phyloP scores from a whole-genome alignment of 2,113 vertebrate genomes.

The Hyaena hyaena region DNA sequence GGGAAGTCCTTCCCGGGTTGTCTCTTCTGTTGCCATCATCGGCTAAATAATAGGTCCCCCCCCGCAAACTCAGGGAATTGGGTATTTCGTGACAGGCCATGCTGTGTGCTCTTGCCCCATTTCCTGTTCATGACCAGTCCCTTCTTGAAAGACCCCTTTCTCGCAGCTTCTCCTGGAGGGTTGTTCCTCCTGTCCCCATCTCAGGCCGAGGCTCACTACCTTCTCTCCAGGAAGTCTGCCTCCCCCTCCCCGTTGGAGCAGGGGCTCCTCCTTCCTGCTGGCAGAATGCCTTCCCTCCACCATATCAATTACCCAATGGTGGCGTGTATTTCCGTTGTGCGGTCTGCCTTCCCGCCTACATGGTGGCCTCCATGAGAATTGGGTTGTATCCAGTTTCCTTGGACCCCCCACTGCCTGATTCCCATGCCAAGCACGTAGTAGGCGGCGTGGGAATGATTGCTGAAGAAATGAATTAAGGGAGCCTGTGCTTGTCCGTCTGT shows the following conservation, averaged over 20 bases:
- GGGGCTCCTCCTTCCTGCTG: accelerated
- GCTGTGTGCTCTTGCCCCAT: accelerated
- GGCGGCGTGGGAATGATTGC: background rate
- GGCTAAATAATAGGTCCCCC: background rate
- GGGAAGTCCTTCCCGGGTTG: background rate
- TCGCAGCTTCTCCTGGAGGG: background rate
- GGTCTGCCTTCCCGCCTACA: accelerated
- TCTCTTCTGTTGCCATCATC: background rate
- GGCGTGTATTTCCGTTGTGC: accelerated
- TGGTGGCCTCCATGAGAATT: accelerated
- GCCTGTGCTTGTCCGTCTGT: background rate
- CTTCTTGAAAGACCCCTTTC: background rate
- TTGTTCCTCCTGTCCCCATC: background rate
- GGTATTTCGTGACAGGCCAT: too few species aligned
- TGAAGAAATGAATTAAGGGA: background rate
- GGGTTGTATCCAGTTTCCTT: background rate
- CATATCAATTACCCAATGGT: accelerated
- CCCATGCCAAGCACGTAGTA: accelerated
- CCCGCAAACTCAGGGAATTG: background rate
- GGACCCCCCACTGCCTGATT: background rate
- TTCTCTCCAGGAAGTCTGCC: background rate
- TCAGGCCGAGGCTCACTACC: accelerated
- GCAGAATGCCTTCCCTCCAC: accelerated
- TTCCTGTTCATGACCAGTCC: background rate
- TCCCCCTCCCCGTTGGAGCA: background rate